These are phyloP conservation scores for Acanthis flammea DNA, from an alignment of 2,797 vertebrate species.

Conservation along the genomic window DNA sequence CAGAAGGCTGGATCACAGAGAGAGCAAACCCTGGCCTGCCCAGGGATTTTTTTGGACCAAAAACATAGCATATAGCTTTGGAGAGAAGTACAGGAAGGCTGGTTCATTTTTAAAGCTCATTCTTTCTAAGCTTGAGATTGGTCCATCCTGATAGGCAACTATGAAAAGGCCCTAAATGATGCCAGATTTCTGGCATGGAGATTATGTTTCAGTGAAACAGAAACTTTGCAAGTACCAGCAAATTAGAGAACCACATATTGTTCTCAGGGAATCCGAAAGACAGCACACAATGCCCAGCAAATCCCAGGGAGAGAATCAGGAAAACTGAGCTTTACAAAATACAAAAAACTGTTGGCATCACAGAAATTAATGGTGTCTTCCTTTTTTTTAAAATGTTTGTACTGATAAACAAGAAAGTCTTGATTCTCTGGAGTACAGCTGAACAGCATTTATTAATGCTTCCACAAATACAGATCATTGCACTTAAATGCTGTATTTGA, in stretches of 20 bases:
- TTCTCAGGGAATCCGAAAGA: background rate
- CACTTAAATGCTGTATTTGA: background rate
- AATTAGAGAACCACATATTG: background rate
- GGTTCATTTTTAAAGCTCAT: background rate
- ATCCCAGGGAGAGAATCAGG: background rate
- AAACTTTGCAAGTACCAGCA: background rate
- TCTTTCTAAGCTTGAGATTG: background rate
- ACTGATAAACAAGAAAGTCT: background rate
- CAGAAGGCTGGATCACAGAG: background rate
- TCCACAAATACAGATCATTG: background rate
- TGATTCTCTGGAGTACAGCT: background rate
- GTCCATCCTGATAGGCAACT: background rate
- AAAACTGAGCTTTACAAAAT: background rate
- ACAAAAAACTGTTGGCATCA: background rate
- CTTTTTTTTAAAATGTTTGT: background rate
- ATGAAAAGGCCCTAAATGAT: background rate
- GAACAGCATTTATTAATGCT: background rate
- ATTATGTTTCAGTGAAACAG: background rate
- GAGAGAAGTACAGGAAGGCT: background rate
- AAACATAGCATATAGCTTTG: rapidly evolving
- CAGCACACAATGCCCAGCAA: background rate
- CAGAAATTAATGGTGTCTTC: background rate
- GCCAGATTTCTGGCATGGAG: background rate
- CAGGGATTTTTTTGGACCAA: background rate
- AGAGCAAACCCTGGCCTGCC: background rate